Evolutionary conservation across 2,888 invertebrate genomes (phyloP), one percentile per base, ranked within the genome.

Genomic region (Scaptomyza caliginosa): DNA sequence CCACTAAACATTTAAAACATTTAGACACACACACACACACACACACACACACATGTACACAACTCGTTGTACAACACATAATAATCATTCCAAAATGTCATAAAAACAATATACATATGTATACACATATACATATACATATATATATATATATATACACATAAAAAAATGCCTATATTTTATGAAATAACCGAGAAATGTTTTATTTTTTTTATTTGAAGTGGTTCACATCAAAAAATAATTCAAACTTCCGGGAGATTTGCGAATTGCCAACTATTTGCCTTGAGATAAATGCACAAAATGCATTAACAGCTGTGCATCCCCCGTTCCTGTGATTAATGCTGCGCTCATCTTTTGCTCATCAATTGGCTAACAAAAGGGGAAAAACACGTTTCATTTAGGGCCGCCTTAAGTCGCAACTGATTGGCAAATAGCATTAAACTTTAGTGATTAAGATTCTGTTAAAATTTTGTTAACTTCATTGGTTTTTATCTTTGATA

Each of bases 61-160:
- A 62, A 48, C 66, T 66, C 4, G 74, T 77, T 83, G 80, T 83
- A 83, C 74, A 68, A 80, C 86, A 80, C 86, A 81, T 82, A 60
- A 69, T 83, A 86, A 83, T 86, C 81, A 81, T 81, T 82, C 81
- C 81, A 81, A 86, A 80, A 72, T 82, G 84, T 82, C 86, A 83
- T 80, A 74, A 56, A 65, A n/a, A n/a, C n/a, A n/a, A 40, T 48
- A 51, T 57, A 51, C 49, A 51, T 52, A 55, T n/a, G 54, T 40
- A 57, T 43, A 60, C n/a, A 28, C 28, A 28, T 46, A 62, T 32
- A 56, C 30, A 40, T 48, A 51, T 57, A 51, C 49, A 51, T 52
- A 55, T n/a, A 57, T 40, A 57, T 43, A 60, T 57, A 38, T 26
- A 26, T 32, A 28, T 34, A 30, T 54, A 28, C 42, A 48, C 32